Evolutionary conservation across 2,113 vertebrate genomes (phyloP), one percentile per base, ranked within the genome.

Genomic region (Lepus europaeus): DNA sequence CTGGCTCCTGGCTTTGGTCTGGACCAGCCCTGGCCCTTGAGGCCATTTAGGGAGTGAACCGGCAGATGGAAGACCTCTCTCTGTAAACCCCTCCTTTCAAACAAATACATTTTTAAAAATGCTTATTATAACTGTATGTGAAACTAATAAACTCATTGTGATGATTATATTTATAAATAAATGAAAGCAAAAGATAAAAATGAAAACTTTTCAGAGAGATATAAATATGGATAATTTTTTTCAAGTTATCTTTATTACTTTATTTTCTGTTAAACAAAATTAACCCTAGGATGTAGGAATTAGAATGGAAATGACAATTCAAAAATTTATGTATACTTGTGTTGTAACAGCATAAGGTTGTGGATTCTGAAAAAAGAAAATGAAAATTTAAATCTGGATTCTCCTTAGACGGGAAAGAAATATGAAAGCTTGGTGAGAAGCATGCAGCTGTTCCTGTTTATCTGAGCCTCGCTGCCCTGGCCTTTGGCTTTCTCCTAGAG

Each of bases 351-450:
- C 19, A 72, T 59, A 5, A 45, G 13, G 8, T 33, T 92, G 39
- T 69, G 45, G 69, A 61, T 87, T 92, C 85, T 93, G 16, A 64
- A 95, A 36, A 92, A 69, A 95, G 29, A 84, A 96, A 56, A 59
- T 53, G 16, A 45, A 45, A 91, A 84, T 36, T 87, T 31, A 77
- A 95, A 84, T 39, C 90, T 77, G 25, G 59, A 63, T 93, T 79
- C 6, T 22, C 63, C 77, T 53, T 85, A 82, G 88, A 79, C 66
- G 33, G 7, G 22, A 72, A 91, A 94, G 29, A 94, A 66, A 66
- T 74, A 53, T 9, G 76, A 33, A 90, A 14, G 3, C 56, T 82
- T 82, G 7, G 80, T 2, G 1, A 2, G 39, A 69, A 87, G 29
- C 74, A 9, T n/a, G 36, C 27, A 23, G 9, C 63, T 66, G 23